phyloP scores from a whole-genome alignment of 2,113 vertebrate genomes.

The Megaceryle maxima region DNA sequence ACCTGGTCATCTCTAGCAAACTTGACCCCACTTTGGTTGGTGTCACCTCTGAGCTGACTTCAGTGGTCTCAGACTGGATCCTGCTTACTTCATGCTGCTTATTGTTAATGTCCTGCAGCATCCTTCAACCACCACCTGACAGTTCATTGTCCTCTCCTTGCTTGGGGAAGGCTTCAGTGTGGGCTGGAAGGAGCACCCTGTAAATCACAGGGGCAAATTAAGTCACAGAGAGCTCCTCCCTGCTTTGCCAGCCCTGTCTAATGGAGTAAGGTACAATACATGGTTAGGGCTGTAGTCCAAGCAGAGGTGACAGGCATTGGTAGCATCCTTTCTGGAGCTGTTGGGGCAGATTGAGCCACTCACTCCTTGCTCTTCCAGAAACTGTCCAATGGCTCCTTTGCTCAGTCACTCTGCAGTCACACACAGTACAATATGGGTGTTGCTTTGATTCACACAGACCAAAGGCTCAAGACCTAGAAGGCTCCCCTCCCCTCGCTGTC shows the following conservation, averaged over 20 bases:
- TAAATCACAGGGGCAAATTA: background rate
- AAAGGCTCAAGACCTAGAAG: background rate
- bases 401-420: background rate
- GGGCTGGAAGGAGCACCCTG: background rate
- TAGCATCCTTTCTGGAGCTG: background rate
- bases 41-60: background rate
- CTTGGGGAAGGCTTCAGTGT: background rate
- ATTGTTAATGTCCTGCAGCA: background rate
- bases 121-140: background rate
- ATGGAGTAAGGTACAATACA: background rate
- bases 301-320: background rate
- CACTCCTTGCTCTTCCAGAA: background rate
- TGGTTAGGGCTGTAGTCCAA: background rate
- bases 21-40: background rate
- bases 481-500: background rate
- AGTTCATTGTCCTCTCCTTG: background rate
- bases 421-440: background rate
- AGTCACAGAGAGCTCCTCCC: background rate
- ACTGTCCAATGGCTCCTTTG: background rate
- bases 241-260: background rate
- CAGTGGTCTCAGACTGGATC: background rate
- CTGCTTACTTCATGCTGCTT: background rate
- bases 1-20: background rate
- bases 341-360: background rate
- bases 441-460: background rate